Evolutionary conservation across 2,113 vertebrate species (phyloP).

Genomic region (Gopherus evgoodei): DNA sequence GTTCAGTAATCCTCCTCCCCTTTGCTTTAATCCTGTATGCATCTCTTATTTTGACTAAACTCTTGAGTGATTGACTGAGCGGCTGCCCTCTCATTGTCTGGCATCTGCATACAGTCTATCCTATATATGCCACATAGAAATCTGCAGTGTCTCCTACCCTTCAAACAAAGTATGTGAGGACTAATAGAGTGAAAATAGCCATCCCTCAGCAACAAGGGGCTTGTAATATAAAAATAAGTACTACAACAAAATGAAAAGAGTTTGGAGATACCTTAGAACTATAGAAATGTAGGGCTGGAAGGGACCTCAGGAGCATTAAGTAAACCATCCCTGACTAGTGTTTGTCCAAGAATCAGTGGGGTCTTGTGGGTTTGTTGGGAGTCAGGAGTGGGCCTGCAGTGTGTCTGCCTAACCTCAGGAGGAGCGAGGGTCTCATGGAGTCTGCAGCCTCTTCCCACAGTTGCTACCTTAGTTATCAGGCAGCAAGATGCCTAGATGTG

Average conservation of each 20-base stretch:
- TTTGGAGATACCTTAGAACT: neutral
- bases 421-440: neutral
- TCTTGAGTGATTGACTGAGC: too few relatives aligned
- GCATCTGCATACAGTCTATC: accelerated
- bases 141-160: neutral
- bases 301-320: too few relatives aligned
- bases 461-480: neutral
- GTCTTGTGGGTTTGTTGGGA: neutral
- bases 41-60: too few relatives aligned
- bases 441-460: neutral
- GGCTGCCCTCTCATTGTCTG: neutral
- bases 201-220: neutral
- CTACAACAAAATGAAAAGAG: neutral
- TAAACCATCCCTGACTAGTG: too few relatives aligned
- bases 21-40: neutral
- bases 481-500: neutral
- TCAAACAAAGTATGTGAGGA: neutral
- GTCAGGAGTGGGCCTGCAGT: neutral
- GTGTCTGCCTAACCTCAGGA: neutral
- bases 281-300: too few relatives aligned
- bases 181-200: neutral
- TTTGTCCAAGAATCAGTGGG: too few relatives aligned
- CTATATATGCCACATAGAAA: neutral
- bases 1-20: neutral
- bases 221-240: neutral